Percentiles rank a stretch among this genome's conserved stretches.
Conservation (phyloP, 1,140 invertebrate species). For the Archegozetes longisetosus region DNA sequence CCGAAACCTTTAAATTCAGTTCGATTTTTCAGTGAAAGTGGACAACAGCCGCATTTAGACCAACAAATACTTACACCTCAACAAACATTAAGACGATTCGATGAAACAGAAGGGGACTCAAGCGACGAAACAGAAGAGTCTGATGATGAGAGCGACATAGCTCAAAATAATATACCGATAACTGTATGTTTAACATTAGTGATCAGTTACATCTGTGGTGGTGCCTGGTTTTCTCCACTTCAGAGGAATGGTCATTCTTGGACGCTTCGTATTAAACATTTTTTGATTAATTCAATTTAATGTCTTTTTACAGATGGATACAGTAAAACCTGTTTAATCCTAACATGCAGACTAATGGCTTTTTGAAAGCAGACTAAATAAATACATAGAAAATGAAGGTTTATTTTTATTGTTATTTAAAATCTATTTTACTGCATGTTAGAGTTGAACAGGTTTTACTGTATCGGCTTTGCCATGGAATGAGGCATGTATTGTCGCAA, state of each 20-base stretch:
- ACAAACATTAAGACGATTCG: background rate
- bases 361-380: too few relatives aligned
- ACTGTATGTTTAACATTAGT: conserved; percentile 78
- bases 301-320: too few relatives aligned
- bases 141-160: conserved; percentile 14
- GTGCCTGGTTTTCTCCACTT: conserved; percentile 67
- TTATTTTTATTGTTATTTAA: too few relatives aligned
- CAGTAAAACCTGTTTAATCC: too few relatives aligned
- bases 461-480: too few relatives aligned
- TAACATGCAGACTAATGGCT: too few relatives aligned
- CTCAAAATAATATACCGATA: conserved; percentile 42
- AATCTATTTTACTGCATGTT: too few relatives aligned
- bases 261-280: conserved; percentile 88
- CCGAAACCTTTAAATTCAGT: background rate
- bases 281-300: too few relatives aligned
- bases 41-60: background rate
- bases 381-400: too few relatives aligned
- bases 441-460: too few relatives aligned
- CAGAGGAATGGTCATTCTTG: conserved; percentile 60
- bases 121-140: background rate
- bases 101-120: background rate
- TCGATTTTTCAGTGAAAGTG: background rate
- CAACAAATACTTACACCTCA: background rate
- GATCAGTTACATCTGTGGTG: conserved; percentile 69
- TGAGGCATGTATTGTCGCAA: too few relatives aligned